phyloP scores from a whole-genome alignment of 2,888 invertebrate species.

The Hetaerina titia region DNA sequence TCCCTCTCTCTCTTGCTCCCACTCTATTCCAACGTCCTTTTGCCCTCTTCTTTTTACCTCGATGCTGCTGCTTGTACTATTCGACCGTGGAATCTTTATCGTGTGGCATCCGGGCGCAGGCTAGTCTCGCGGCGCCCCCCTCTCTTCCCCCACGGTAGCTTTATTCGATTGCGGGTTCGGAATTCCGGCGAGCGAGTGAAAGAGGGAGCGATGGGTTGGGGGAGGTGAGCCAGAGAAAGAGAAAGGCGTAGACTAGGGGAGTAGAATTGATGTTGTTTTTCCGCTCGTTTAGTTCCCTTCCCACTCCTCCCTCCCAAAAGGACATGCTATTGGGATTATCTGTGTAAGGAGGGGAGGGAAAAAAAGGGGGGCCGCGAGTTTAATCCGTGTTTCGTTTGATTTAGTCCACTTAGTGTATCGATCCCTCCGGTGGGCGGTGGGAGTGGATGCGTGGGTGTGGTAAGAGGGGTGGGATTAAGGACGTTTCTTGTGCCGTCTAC shows the following conservation, averaged over 20 bases:
- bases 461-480: too few relatives aligned
- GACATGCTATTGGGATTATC: background rate
- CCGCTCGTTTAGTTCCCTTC: background rate
- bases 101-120: background rate
- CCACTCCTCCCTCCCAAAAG: background rate
- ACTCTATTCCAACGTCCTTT: background rate
- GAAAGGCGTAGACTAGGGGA: background rate
- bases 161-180: constrained; percentile 16
- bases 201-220: background rate
- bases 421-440: too few relatives aligned
- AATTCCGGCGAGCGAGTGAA: background rate
- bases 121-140: too few relatives aligned
- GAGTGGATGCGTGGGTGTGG: too few relatives aligned
- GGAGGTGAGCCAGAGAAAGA: background rate
- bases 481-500: too few relatives aligned
- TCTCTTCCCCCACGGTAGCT: background rate
- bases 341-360: background rate
- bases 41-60: background rate
- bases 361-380: background rate
- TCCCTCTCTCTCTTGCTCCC: background rate
- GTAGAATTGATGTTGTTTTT: background rate
- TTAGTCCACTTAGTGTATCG: background rate
- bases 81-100: constrained; percentile 16
- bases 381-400: background rate
- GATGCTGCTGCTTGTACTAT: background rate